Evolutionary conservation across 1,140 invertebrate genomes (phyloP).

Genomic region (Reticulitermes speratus): DNA sequence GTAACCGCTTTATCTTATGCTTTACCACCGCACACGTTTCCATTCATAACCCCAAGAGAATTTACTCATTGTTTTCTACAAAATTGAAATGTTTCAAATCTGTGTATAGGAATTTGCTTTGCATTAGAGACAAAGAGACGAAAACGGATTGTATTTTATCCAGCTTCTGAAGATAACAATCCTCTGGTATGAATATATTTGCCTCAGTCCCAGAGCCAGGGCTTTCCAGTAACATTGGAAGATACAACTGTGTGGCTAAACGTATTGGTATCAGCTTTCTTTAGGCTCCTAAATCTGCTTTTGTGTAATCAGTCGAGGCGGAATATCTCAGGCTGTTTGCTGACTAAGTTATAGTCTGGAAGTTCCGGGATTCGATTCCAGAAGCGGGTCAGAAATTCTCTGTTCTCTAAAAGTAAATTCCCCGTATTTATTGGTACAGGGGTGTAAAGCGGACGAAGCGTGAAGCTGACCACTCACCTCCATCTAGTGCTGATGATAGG

Average conservation of each 20-base stretch:
- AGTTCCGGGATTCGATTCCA: too few species aligned
- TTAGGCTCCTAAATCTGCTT: too few species aligned
- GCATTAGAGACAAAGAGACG: neutral
- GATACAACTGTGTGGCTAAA: neutral
- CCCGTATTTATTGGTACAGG: too few species aligned
- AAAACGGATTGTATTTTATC: neutral
- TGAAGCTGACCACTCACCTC: too few species aligned
- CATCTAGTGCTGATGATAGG: too few species aligned
- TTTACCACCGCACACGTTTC: neutral
- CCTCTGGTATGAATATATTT: neutral
- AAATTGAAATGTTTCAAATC: slow-evolving; percentile 4
- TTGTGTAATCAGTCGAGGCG: too few species aligned
- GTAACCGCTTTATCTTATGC: neutral
- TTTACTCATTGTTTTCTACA: neutral
- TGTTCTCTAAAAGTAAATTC: too few species aligned
- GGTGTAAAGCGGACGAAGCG: too few species aligned
- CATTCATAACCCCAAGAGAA: neutral
- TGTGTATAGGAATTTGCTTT: neutral
- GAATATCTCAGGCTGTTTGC: too few species aligned
- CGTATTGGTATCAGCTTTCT: neutral
- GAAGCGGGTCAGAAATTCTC: too few species aligned
- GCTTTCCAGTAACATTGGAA: neutral
- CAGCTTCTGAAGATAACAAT: neutral
- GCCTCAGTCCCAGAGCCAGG: neutral
- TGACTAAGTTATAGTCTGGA: too few species aligned